phyloP scores from a whole-genome alignment of 2,888 invertebrate species.

The Chrysotoxum bicinctum region DNA sequence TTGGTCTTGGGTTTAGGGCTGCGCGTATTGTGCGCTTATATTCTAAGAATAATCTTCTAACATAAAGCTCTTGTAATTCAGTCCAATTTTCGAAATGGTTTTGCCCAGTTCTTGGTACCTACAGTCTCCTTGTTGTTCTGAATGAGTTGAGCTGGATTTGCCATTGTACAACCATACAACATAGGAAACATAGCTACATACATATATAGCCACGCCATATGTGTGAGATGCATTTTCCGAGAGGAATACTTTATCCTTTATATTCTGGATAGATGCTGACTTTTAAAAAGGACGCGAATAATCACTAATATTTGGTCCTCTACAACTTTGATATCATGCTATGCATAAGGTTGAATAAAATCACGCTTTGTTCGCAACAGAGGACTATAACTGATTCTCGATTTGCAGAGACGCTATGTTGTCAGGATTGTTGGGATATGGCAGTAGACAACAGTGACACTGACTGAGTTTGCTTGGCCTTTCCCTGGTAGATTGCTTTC shows the following conservation, averaged over 20 bases:
- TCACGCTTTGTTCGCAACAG: not conserved
- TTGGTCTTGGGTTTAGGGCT: not conserved
- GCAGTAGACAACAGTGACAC: not conserved
- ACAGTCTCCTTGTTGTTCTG: not conserved
- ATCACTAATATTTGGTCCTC: not conserved
- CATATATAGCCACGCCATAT: not conserved
- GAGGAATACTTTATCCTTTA: not conserved
- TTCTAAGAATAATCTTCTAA: not conserved
- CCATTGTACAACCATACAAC: not conserved
- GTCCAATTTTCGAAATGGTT: not conserved
- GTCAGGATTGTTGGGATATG: not conserved
- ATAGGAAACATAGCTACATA: not conserved
- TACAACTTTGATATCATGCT: not conserved
- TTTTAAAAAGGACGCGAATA: not conserved
- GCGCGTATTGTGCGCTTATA: not conserved
- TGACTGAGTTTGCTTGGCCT: not conserved
- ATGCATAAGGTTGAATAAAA: not conserved
- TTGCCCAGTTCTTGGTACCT: not conserved
- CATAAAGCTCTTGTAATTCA: constrained; percentile 1
- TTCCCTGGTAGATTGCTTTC: not conserved
- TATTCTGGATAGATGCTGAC: not conserved
- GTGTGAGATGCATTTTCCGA: not conserved
- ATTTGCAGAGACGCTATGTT: not conserved
- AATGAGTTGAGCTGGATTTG: not conserved
- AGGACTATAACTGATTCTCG: not conserved